Percentiles rank a stretch among this genome's conserved stretches.
Conservation (phyloP, 1,140 invertebrate species). For the Micrasema longulum region DNA sequence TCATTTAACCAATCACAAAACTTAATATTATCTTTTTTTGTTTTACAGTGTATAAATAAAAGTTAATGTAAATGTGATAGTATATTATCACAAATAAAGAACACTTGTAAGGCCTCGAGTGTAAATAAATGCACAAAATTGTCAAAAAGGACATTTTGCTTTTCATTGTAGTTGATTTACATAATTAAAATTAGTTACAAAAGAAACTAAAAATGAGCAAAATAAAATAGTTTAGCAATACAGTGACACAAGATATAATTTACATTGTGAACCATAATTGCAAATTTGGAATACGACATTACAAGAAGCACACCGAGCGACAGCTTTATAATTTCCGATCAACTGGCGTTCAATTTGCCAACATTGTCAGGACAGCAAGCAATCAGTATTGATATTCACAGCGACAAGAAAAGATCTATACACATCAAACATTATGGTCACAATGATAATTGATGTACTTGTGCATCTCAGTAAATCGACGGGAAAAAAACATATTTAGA, state of each 20-base stretch:
- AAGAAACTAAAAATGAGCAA: background rate
- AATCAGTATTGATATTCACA: background rate
- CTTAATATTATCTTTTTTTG: background rate
- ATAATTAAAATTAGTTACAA: conserved; percentile 3
- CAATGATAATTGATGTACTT: conserved; percentile 1
- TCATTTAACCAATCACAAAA: background rate
- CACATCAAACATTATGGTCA: conserved; percentile 8
- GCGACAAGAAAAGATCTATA: background rate
- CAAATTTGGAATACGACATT: background rate
- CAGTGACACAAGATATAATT: background rate
- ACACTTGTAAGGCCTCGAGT: conserved; percentile 31
- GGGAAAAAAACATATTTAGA: too few species aligned
- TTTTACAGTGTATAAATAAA: background rate
- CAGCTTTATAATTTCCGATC: background rate
- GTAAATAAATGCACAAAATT: conserved; percentile 28
- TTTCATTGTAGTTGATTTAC: conserved; percentile 1
- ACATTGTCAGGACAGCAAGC: conserved; percentile 5
- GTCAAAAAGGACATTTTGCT: conserved; percentile 34
- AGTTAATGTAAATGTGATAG: conserved; percentile 3
- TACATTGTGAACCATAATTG: background rate
- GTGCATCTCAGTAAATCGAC: background rate
- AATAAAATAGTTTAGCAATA: background rate
- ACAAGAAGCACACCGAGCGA: conserved; percentile 2
- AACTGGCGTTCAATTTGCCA: conserved; percentile 5
- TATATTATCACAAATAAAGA: conserved; percentile 17